Percentiles rank a stretch among this genome's conserved stretches.
These are phyloP conservation scores for Talpa occidentalis DNA, from an alignment of 2,113 vertebrate genomes.

Conservation along the genomic window DNA sequence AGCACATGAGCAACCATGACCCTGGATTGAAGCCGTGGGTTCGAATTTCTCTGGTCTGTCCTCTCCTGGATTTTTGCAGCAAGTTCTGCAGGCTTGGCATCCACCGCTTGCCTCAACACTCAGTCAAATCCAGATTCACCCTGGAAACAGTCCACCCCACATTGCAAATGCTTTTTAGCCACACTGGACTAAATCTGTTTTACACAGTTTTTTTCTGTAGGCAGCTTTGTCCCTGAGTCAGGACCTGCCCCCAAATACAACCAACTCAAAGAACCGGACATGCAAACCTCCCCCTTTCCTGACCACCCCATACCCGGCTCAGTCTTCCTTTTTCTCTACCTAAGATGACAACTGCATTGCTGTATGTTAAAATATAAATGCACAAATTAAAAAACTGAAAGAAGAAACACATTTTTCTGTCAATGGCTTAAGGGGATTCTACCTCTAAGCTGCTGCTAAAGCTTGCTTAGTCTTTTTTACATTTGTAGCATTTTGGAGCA, in stretches of 20 bases:
- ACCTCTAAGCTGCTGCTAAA: slow-evolving; percentile 76
- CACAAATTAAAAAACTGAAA: slow-evolving; percentile 61
- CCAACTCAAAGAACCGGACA: neutral
- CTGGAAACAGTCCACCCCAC: neutral
- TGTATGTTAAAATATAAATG: slow-evolving; percentile 53
- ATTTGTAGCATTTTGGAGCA: slow-evolving; percentile 65
- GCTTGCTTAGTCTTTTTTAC: slow-evolving; percentile 40
- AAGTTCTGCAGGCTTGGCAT: neutral
- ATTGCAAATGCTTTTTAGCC: neutral
- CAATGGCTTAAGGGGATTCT: slow-evolving; percentile 69
- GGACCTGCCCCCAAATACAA: neutral
- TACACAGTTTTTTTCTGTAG: neutral
- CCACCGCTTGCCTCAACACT: neutral
- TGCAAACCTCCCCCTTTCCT: neutral
- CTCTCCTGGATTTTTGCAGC: too few species aligned
- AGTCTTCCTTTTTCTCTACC: neutral
- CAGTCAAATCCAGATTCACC: neutral
- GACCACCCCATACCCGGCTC: accelerated
- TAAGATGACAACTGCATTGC: neutral
- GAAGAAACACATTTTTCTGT: slow-evolving; percentile 55
- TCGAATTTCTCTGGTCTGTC: neutral
- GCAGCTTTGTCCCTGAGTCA: neutral
- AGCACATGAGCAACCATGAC: neutral
- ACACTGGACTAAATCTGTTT: neutral
- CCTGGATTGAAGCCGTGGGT: neutral